Conservation (phyloP, 2,797 vertebrate species). For the Acestrorhynchus altus region DNA sequence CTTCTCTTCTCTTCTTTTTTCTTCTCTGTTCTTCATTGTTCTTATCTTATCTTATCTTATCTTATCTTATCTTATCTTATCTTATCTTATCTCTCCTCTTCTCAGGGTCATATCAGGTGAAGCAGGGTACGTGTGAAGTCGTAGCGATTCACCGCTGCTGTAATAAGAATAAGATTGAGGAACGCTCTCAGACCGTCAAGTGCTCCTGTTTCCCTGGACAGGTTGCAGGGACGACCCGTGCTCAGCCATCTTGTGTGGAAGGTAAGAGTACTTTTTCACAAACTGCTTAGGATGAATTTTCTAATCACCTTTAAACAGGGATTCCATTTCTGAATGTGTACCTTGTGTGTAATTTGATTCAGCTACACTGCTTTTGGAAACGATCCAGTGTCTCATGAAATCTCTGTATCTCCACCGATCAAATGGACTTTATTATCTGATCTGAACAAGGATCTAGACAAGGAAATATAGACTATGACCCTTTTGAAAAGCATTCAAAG, state of each 20-base stretch:
- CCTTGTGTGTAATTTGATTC: too few species aligned
- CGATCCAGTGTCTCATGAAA: too few species aligned
- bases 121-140: conserved; percentile 95
- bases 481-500: not conserved
- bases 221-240: conserved; percentile 92
- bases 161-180: conserved; percentile 97
- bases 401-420: too few species aligned
- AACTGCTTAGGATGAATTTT: not conserved
- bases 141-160: conserved; percentile 94
- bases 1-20: not conserved
- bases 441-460: too few species aligned
- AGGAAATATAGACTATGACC: not conserved
- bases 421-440: too few species aligned
- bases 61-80: not conserved
- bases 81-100: not conserved
- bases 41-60: not conserved
- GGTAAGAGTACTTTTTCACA: conserved; percentile 78
- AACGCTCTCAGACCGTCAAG: conserved; percentile 95
- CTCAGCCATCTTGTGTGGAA: conserved; percentile 95
- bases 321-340: too few species aligned
- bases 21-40: not conserved
- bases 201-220: conserved; percentile 97
- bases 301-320: too few species aligned
- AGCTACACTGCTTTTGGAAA: too few species aligned
- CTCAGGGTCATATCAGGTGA: conserved; percentile 90